These are phyloP conservation scores for Paralvinella palmiformis DNA, from an alignment of 1,140 invertebrate genomes.

Conservation along the genomic window DNA sequence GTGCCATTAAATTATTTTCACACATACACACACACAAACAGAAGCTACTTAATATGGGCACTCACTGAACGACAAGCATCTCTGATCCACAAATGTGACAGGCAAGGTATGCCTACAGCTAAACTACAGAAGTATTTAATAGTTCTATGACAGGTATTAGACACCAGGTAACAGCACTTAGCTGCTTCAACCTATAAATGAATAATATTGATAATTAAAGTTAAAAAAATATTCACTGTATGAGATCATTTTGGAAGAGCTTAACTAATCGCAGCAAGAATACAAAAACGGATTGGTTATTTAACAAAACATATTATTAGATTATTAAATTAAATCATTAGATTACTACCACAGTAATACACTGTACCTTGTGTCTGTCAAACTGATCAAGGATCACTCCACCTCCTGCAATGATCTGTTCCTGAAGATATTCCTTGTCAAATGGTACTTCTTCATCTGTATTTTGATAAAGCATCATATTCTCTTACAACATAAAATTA, in stretches of 20 bases:
- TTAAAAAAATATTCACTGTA: not conserved
- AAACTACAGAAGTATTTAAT: constrained; percentile 50
- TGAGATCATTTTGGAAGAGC: not conserved
- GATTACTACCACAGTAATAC: not conserved
- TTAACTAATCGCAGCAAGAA: not conserved
- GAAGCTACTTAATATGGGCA: not conserved
- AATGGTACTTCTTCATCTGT: constrained; percentile 26
- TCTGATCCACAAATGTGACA: constrained; percentile 48
- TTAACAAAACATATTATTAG: too few relatives aligned
- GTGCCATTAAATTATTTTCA: not conserved
- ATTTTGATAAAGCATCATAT: too few relatives aligned
- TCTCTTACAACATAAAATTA: too few relatives aligned
- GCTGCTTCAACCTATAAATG: not conserved
- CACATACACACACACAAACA: not conserved
- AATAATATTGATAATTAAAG: not conserved
- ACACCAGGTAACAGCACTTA: constrained; percentile 35
- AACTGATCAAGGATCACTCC: constrained; percentile 41
- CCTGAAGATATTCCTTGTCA: constrained; percentile 39
- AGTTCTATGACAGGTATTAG: constrained; percentile 43
- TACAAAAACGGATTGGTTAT: too few relatives aligned
- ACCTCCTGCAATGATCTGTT: constrained; percentile 35
- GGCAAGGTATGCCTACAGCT: constrained; percentile 43
- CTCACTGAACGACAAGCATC: constrained; percentile 37
- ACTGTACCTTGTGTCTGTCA: constrained; percentile 32
- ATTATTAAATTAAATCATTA: too few relatives aligned